Percentiles rank a stretch among this genome's conserved stretches.
Evolutionary conservation across 1,140 invertebrate genomes (phyloP).

Genomic region (Artemia franciscana): DNA sequence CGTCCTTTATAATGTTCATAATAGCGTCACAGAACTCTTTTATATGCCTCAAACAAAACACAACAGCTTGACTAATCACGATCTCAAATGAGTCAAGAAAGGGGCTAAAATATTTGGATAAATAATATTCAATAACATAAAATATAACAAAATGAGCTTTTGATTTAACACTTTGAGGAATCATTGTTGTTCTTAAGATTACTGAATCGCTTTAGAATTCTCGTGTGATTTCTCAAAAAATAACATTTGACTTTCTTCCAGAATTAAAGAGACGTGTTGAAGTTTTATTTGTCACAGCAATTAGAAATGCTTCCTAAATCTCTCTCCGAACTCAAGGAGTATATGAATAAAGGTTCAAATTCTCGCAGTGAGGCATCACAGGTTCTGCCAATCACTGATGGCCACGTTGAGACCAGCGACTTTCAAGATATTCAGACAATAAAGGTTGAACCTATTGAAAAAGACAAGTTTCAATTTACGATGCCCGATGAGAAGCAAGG

Average conservation of each 20-base stretch:
- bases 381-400: too few relatives aligned
- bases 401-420: too few relatives aligned
- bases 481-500: too few relatives aligned
- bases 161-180: not conserved
- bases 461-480: too few relatives aligned
- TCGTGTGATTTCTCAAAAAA: not conserved
- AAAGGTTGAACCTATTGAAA: too few relatives aligned
- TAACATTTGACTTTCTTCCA: not conserved
- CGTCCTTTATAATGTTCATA: not conserved
- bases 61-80: not conserved
- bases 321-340: too few relatives aligned
- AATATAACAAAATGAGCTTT: not conserved
- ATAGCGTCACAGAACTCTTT: not conserved
- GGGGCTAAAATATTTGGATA: not conserved
- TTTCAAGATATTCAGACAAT: too few relatives aligned
- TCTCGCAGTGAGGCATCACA: too few relatives aligned
- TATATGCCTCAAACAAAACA: not conserved
- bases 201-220: not conserved
- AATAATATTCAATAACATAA: not conserved
- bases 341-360: too few relatives aligned
- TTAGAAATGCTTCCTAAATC: too few relatives aligned
- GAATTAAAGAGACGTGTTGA: too few relatives aligned
- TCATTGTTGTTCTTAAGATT: not conserved
- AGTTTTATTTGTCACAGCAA: too few relatives aligned
- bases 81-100: not conserved